phyloP scores from a whole-genome alignment of 2,888 invertebrate genomes.

The Nomada ruficornis region DNA sequence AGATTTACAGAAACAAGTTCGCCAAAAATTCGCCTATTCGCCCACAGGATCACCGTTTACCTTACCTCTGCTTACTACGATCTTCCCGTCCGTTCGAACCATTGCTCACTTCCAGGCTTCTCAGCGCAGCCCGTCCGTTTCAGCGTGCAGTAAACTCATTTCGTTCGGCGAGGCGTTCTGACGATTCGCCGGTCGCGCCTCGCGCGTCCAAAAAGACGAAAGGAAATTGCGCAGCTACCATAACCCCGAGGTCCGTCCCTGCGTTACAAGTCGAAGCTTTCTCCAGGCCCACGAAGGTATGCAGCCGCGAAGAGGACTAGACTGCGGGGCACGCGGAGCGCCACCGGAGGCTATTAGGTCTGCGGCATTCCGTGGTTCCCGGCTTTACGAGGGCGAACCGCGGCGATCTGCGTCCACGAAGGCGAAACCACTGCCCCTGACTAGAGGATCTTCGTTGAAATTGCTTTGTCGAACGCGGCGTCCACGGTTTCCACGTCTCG shows the following conservation, averaged over 20 bases:
- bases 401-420: constrained; percentile 37
- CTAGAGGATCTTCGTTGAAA: constrained; percentile 14
- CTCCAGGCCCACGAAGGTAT: constrained; percentile 58
- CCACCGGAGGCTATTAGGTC: constrained; percentile 65
- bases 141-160: constrained; percentile 33
- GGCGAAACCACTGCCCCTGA: constrained; percentile 20
- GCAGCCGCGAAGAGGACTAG: constrained; percentile 58
- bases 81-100: neutral
- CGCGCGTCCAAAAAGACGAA: constrained; percentile 60
- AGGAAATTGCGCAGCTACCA: constrained; percentile 63
- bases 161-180: constrained; percentile 42
- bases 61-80: neutral
- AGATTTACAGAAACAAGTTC: no score
- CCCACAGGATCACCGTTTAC: no score
- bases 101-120: neutral
- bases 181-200: constrained; percentile 64
- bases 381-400: constrained; percentile 56
- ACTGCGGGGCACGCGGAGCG: constrained; percentile 69
- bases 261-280: constrained; percentile 48
- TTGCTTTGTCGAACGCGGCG: constrained; percentile 6
- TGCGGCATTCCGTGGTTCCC: constrained; percentile 63
- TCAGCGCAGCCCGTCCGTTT: neutral
- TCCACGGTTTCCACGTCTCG: neutral
- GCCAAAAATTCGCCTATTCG: no score
- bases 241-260: constrained; percentile 47